Evolutionary conservation across 2,113 vertebrate species (phyloP).

Genomic region (Emydura subglobosa): DNA sequence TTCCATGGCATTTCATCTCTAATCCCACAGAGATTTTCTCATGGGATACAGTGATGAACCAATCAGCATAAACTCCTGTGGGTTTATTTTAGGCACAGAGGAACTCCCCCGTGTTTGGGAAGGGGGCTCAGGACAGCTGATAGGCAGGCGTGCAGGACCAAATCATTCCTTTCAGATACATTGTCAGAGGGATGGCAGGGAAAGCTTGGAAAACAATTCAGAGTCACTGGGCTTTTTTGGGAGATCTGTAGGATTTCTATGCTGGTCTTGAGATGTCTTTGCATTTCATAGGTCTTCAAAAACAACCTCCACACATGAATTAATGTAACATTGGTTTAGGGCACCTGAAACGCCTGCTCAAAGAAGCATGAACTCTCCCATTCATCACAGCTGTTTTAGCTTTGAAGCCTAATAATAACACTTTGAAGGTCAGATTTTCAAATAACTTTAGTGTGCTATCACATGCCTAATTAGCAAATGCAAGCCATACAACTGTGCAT

Average conservation of each 20-base stretch:
- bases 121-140: neutral
- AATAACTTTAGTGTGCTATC: neutral
- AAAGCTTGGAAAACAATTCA: neutral
- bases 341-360: neutral
- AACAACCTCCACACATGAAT: fast-evolving
- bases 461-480: neutral
- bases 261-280: neutral
- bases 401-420: neutral
- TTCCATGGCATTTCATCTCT: neutral
- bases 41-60: constrained; percentile 7
- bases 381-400: neutral
- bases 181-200: fast-evolving
- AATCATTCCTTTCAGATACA: neutral
- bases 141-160: fast-evolving
- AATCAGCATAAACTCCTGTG: neutral
- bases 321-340: fast-evolving
- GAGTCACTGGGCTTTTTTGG: fast-evolving
- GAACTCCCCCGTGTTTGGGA: neutral
- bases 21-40: neutral
- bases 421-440: neutral
- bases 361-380: neutral
- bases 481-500: neutral
- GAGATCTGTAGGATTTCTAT: neutral
- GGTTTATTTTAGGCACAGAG: neutral
- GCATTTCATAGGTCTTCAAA: neutral